Conservation (phyloP, 1,140 invertebrate species). For the Drosophila orosa region DNA sequence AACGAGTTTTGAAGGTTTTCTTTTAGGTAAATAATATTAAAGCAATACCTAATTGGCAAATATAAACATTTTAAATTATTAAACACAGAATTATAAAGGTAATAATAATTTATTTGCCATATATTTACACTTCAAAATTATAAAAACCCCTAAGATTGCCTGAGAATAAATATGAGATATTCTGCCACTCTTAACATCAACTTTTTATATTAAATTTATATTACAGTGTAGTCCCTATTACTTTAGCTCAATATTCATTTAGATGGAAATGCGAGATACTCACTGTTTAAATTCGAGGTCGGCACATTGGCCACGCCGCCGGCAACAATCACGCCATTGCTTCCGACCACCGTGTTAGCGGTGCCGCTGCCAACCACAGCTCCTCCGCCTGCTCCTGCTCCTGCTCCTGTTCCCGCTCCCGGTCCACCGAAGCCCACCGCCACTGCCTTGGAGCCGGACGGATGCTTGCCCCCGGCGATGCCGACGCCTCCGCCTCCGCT, state of each 20-base stretch:
- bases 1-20: too few species aligned
- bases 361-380: slow-evolving; percentile 35
- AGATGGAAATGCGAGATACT: slow-evolving; percentile 38
- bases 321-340: slow-evolving; percentile 75
- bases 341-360: slow-evolving; percentile 69
- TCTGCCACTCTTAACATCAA: neutral
- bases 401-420: slow-evolving; percentile 9
- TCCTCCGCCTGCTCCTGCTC: slow-evolving; percentile 26
- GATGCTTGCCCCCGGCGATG: slow-evolving; percentile 45
- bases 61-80: too few species aligned
- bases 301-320: slow-evolving; percentile 70
- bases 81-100: too few species aligned
- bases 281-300: slow-evolving; percentile 81
- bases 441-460: slow-evolving; percentile 51
- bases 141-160: neutral
- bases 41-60: too few species aligned
- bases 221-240: neutral
- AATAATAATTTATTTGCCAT: too few species aligned
- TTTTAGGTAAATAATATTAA: too few species aligned
- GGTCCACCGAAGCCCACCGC: neutral
- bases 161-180: neutral
- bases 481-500: slow-evolving; percentile 16
- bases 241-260: slow-evolving; percentile 14
- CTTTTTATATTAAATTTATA: neutral
- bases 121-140: too few species aligned